A percentile compares a stretch with the other conserved stretches of the same genome.
Conservation (phyloP, 2,113 vertebrate genomes). For the Typhlomys cinereus region DNA sequence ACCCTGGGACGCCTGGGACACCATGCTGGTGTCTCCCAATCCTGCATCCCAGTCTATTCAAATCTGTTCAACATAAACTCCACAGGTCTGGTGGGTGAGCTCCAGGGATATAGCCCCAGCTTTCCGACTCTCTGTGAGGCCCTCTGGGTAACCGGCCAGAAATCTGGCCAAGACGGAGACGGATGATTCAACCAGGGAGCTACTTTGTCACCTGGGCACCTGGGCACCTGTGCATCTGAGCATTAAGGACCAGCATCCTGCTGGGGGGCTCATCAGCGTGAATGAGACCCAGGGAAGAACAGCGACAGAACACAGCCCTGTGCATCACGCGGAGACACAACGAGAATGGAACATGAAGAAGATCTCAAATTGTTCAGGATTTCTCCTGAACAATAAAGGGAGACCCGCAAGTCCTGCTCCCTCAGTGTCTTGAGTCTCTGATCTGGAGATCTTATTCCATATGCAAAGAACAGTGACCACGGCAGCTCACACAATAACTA, state of each 20-base stretch:
- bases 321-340: neutral
- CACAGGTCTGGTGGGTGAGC: neutral
- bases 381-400: neutral
- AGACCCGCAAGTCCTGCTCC: rapidly evolving
- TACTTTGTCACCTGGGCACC: neutral
- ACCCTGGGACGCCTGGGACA: neutral
- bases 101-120: rapidly evolving
- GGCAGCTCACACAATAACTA: neutral
- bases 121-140: neutral
- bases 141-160: neutral
- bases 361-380: neutral
- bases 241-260: neutral
- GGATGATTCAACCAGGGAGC: too few relatives aligned
- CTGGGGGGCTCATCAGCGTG: neutral
- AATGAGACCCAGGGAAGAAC: neutral
- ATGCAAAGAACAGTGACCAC: neutral
- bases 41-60: rapidly evolving
- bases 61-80: too few relatives aligned
- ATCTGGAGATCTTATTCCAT: neutral
- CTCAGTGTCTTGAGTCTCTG: neutral
- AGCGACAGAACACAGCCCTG: neutral
- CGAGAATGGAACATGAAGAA: neutral
- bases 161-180: neutral
- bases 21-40: rapidly evolving
- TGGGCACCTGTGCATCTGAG: neutral